Conservation (phyloP, 2,888 invertebrate genomes). For the Spilosoma lubricipeda region DNA sequence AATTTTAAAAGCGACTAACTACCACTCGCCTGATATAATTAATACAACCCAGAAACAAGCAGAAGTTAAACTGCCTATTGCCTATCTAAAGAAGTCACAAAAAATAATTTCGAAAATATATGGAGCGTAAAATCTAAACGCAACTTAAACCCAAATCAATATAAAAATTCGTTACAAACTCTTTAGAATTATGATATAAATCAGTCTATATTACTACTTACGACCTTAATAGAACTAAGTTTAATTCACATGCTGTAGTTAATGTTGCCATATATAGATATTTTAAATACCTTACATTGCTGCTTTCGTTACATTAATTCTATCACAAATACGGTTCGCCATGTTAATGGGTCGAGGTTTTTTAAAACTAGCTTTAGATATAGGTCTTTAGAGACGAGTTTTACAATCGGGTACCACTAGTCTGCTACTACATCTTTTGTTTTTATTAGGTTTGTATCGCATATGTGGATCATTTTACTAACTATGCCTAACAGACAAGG, state of each 20-base stretch:
- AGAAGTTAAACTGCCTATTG: background rate
- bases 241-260: conserved; percentile 28
- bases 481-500: background rate
- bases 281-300: conserved; percentile 9
- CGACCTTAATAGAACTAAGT: conserved; percentile 36
- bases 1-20: too few species aligned
- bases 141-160: conserved; percentile 8
- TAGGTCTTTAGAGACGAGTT: background rate
- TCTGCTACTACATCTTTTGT: background rate
- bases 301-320: conserved; percentile 25
- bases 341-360: conserved; percentile 4
- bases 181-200: conserved; percentile 49
- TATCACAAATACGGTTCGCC: conserved; percentile 15
- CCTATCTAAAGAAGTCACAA: background rate
- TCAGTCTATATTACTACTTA: conserved; percentile 29
- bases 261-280: conserved; percentile 41
- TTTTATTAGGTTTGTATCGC: background rate
- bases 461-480: background rate
- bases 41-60: too few species aligned
- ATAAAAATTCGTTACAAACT: conserved; percentile 14
- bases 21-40: too few species aligned
- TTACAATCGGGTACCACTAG: conserved; percentile 1
- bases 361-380: background rate
- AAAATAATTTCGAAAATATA: background rate
- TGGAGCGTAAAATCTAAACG: background rate